phyloP scores from a whole-genome alignment of 2,888 invertebrate species.

The Coronaproctus castanopsis region DNA sequence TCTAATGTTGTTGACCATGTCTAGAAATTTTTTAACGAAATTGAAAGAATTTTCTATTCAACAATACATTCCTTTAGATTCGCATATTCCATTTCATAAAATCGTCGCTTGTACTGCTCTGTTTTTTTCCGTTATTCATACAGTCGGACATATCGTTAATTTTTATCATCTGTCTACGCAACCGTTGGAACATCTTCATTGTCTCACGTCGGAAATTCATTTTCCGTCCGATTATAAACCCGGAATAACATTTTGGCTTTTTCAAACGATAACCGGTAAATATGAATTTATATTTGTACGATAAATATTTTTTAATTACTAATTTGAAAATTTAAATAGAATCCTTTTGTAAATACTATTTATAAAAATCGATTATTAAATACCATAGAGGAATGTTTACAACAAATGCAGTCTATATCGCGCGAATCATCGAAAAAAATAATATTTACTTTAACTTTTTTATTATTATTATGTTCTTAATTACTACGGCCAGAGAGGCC shows the following conservation, averaged over 20 bases:
- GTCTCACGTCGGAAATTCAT: slow-evolving; percentile 79
- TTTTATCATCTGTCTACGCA: slow-evolving; percentile 95
- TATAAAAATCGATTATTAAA: no score
- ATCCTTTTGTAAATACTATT: no score
- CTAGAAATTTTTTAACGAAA: slow-evolving; percentile 73
- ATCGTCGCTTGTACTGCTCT: slow-evolving; percentile 86
- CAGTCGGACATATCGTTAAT: slow-evolving; percentile 86
- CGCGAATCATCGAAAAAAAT: no score
- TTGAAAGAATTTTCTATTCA: slow-evolving; percentile 45
- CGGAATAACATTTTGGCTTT: slow-evolving; percentile 86
- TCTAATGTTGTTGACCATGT: slow-evolving; percentile 77
- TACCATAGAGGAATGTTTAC: no score
- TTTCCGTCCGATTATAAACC: slow-evolving; percentile 87
- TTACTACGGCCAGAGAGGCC: no score
- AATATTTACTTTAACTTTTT: no score
- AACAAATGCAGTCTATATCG: background rate
- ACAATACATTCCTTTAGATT: slow-evolving; percentile 45
- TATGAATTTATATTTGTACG: no score
- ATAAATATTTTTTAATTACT: no score
- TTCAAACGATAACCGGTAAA: slow-evolving; percentile 77
- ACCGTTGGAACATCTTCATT: slow-evolving; percentile 73
- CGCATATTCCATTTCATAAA: slow-evolving; percentile 92
- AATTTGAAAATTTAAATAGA: no score
- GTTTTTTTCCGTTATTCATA: slow-evolving; percentile 79
- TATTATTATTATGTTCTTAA: no score